Evolutionary conservation across 2,888 invertebrate species (phyloP).

Genomic region (Caenorhabditis auriculariae): DNA sequence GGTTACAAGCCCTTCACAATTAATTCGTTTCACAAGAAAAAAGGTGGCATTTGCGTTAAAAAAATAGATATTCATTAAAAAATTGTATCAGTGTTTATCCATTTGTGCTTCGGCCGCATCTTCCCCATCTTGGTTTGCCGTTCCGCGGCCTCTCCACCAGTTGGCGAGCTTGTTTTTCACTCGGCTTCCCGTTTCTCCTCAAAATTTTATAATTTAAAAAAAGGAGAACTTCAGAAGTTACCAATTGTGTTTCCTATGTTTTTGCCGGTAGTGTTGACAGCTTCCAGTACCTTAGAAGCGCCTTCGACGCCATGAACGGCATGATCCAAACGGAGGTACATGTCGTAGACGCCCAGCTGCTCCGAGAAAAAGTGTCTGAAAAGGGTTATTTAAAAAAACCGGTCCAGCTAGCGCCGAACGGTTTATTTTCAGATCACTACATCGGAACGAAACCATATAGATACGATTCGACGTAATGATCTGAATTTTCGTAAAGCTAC

Average conservation of each 20-base stretch:
- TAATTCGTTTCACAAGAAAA: too few relatives aligned
- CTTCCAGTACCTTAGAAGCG: conserved; percentile 47
- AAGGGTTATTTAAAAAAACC: too few relatives aligned
- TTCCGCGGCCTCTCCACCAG: conserved; percentile 42
- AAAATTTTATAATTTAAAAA: conserved; percentile 2
- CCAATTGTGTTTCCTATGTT: conserved; percentile 36
- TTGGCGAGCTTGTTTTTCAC: conserved; percentile 47
- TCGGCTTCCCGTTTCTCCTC: conserved; percentile 42
- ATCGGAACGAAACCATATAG: too few relatives aligned
- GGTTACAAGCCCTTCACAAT: too few relatives aligned
- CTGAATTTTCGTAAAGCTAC: too few relatives aligned
- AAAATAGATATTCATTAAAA: too few relatives aligned
- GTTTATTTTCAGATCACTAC: too few relatives aligned
- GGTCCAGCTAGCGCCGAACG: too few relatives aligned
- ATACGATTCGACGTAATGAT: too few relatives aligned
- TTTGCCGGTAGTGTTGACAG: conserved; percentile 51
- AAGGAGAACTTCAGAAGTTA: neutral
- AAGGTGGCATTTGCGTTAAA: too few relatives aligned
- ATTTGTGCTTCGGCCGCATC: conserved; percentile 22
- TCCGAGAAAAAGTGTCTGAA: conserved; percentile 86
- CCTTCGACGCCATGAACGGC: conserved; percentile 48
- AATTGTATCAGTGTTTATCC: too few relatives aligned
- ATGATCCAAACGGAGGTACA: conserved; percentile 70
- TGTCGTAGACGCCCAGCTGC: conserved; percentile 87
- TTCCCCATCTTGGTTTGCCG: conserved; percentile 7